phyloP scores from a whole-genome alignment of 92 coral and sea anemone genomes.

The Epizoanthus rinbou region DNA sequence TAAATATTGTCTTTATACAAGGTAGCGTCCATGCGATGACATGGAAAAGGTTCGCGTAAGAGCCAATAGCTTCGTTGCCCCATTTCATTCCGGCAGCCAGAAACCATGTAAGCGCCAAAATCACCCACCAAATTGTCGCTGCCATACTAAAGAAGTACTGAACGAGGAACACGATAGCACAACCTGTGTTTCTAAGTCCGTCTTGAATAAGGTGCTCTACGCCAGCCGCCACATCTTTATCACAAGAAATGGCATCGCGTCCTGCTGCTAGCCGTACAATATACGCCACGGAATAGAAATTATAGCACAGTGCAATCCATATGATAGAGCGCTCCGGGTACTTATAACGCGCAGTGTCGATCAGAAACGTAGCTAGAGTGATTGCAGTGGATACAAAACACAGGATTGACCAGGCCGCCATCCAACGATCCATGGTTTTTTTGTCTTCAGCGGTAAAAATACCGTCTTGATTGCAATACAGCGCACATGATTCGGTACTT shows the following conservation, averaged over 20 bases:
- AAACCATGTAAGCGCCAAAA: slow-evolving; percentile 95
- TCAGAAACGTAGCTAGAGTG: slow-evolving; percentile 81
- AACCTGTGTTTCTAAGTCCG: slow-evolving; percentile 94
- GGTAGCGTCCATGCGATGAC: slow-evolving; percentile 95
- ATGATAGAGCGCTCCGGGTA: slow-evolving; percentile 95
- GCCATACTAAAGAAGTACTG: slow-evolving; percentile 99
- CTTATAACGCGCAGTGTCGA: slow-evolving; percentile 84
- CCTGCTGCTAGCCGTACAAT: slow-evolving; percentile 88
- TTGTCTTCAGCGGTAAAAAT: slow-evolving; percentile 77
- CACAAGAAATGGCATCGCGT: slow-evolving; percentile 88
- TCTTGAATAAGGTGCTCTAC: slow-evolving; percentile 85
- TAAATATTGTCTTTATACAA: slow-evolving; percentile 88
- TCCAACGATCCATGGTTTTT: slow-evolving; percentile 85
- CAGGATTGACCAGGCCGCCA: slow-evolving; percentile 86
- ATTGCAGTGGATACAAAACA: slow-evolving; percentile 83
- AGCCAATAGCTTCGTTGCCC: slow-evolving; percentile 92
- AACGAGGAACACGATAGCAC: slow-evolving; percentile 87
- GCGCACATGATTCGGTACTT: slow-evolving; percentile 88
- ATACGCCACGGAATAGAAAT: slow-evolving; percentile 83
- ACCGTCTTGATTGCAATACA: slow-evolving; percentile 89
- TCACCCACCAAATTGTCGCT: slow-evolving; percentile 99
- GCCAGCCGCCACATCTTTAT: slow-evolving; percentile 62
- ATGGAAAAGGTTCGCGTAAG: slow-evolving; percentile 92
- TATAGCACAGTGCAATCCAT: slow-evolving; percentile 90
- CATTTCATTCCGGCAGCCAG: slow-evolving; percentile 99